These are phyloP conservation scores for Spinibarbus caldwelli DNA, from an alignment of 2,797 vertebrate species.

Conservation along the genomic window DNA sequence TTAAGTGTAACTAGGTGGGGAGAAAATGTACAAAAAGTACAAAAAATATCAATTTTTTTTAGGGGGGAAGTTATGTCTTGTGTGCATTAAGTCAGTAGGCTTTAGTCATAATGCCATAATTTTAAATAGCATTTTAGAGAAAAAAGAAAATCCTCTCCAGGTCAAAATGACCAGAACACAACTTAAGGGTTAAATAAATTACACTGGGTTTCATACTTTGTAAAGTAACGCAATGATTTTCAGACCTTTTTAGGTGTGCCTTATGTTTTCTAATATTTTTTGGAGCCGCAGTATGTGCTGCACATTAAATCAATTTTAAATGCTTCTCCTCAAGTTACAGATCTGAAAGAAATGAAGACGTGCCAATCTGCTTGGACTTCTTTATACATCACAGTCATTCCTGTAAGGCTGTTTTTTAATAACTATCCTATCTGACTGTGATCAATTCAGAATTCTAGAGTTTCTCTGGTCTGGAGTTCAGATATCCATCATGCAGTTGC, in stretches of 20 bases:
- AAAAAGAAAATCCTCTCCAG: background rate
- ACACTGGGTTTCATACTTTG: background rate
- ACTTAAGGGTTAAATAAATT: background rate
- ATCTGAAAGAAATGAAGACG: constrained; percentile 27
- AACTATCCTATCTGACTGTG: constrained; percentile 18
- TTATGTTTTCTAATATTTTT: background rate
- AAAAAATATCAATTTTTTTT: too few species aligned
- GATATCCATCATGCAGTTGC: constrained; percentile 3
- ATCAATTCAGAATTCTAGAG: constrained; percentile 7
- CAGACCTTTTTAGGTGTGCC: background rate
- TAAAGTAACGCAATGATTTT: constrained; percentile 14
- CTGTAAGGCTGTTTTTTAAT: constrained; percentile 3
- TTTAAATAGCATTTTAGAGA: background rate
- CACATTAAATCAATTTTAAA: constrained; percentile 23
- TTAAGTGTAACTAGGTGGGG: too few species aligned
- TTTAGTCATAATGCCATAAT: background rate
- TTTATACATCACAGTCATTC: constrained; percentile 19
- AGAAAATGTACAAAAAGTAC: too few species aligned
- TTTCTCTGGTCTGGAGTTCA: constrained; percentile 27
- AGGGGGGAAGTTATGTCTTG: background rate
- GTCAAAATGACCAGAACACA: background rate
- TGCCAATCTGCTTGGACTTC: constrained; percentile 9
- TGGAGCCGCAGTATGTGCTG: background rate
- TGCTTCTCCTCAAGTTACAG: background rate
- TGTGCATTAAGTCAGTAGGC: background rate